Base-by-base conservation (phyloP, 2,888 invertebrate species). In the Syrphus vitripennis region DNA sequence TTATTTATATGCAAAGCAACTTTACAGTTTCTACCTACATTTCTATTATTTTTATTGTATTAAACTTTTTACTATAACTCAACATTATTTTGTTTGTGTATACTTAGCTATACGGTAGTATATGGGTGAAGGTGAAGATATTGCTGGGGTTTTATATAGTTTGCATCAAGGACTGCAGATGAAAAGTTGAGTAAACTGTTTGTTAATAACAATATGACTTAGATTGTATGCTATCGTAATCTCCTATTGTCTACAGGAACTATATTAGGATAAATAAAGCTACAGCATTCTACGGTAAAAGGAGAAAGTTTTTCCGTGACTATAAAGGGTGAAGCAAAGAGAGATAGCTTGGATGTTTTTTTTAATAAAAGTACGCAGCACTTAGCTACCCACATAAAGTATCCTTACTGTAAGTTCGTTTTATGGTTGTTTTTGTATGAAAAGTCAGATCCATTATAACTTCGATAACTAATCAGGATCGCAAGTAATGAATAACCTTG, bases 201-300 rank as follows among this genome's bases (percentile, higher is more conserved):
- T 83, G 82, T 83, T 82, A 72, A 71, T 77, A 82, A 72, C 77
- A 67, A 72, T 59, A 82, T 70, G 45, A 57, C 70, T 10, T 55
- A 40, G n/a, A 34, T 71, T 40, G 7, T 59, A 26, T 16, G 21
- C 48, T 48, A 9, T 16, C 19, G 19, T 19, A 2, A n/a, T 10
- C 45, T 1, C 0, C 16, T 21, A 21, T 21, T 21, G 12, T 19
- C 21, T 21, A 12, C 7, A 12, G 21, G 21, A n/a, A 48, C 45
- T 45, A 4, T 21, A 21, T 21, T 48, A 48, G 10, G 12, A 48
- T 21, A 48, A 48, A 48, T 48, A 69, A 40, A 61, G n/a, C 16
- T 31, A 29, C 21, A 59, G 0, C 7, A 16, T 7, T 0, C 7
- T 16, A 16, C 5, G 2, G 7, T 14, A 7, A n/a, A n/a, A 16